Conservation (phyloP, 2,888 invertebrate species). For the Blastobasis adustella region DNA sequence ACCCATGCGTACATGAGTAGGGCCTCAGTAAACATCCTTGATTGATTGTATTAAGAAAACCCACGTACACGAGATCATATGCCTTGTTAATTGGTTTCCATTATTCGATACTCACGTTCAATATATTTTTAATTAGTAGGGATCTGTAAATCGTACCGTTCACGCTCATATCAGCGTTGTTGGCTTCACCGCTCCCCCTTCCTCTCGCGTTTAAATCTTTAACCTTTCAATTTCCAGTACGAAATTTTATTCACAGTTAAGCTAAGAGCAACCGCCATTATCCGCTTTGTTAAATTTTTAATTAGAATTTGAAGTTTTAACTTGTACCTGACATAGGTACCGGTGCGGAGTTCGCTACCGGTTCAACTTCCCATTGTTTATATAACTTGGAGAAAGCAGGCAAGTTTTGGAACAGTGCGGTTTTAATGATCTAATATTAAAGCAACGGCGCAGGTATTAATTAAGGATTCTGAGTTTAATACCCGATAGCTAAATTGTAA, state of each 20-base stretch:
- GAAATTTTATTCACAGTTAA: slow-evolving; percentile 33
- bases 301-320: slow-evolving; percentile 61
- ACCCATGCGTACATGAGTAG: too few relatives aligned
- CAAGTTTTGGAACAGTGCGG: slow-evolving; percentile 72
- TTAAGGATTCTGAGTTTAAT: slow-evolving; percentile 64
- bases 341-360: slow-evolving; percentile 53
- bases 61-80: too few relatives aligned
- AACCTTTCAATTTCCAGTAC: slow-evolving; percentile 18
- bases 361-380: slow-evolving; percentile 67
- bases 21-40: too few relatives aligned
- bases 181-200: too few relatives aligned
- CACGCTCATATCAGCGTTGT: too few relatives aligned
- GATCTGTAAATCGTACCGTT: too few relatives aligned
- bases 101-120: too few relatives aligned
- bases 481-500: slow-evolving; percentile 51
- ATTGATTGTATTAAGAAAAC: too few relatives aligned
- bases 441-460: slow-evolving; percentile 68
- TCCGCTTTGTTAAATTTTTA: slow-evolving; percentile 63
- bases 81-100: too few relatives aligned
- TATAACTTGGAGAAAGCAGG: slow-evolving; percentile 64
- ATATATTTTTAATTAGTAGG: too few relatives aligned
- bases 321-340: slow-evolving; percentile 61
- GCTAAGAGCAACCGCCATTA: slow-evolving; percentile 39
- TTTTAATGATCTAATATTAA: slow-evolving; percentile 75
- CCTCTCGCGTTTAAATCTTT: slow-evolving; percentile 15